Evolutionary conservation across 2,113 vertebrate genomes (phyloP).

Genomic region (Ondatra zibethicus): DNA sequence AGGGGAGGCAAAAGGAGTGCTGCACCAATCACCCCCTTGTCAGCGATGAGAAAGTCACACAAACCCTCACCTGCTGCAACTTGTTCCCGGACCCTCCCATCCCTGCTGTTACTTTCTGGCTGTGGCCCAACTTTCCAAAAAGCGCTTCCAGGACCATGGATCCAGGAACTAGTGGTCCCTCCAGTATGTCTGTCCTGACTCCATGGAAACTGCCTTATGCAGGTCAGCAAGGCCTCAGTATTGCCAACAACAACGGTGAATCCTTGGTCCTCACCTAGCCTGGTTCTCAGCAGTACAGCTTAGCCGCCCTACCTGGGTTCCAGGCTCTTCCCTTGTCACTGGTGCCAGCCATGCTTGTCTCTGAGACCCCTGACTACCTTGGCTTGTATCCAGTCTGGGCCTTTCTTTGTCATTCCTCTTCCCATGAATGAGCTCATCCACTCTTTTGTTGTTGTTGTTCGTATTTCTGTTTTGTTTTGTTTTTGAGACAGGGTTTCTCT

Average conservation of each 20-base stretch:
- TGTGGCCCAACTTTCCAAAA: neutral
- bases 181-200: rapidly evolving
- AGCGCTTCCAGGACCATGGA: neutral
- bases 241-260: rapidly evolving
- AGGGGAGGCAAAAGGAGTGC: neutral
- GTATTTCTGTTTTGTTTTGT: too few relatives aligned
- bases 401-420: neutral
- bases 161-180: neutral
- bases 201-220: neutral
- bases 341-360: rapidly evolving
- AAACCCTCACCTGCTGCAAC: rapidly evolving
- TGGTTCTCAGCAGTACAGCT: neutral
- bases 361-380: neutral
- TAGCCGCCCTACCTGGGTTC: neutral
- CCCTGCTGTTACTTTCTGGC: rapidly evolving
- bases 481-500: too few relatives aligned
- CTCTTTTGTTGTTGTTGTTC: too few relatives aligned
- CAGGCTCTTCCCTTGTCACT: neutral
- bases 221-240: neutral
- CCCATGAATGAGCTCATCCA: neutral
- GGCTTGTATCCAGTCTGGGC: neutral
- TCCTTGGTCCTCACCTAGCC: neutral
- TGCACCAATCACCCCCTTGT: neutral
- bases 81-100: neutral
- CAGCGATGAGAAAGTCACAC: neutral